A percentile compares a stretch with the other conserved stretches of the same genome.
phyloP scores from a whole-genome alignment of 2,888 invertebrate genomes.

The Xanthorhoe spadicearia region DNA sequence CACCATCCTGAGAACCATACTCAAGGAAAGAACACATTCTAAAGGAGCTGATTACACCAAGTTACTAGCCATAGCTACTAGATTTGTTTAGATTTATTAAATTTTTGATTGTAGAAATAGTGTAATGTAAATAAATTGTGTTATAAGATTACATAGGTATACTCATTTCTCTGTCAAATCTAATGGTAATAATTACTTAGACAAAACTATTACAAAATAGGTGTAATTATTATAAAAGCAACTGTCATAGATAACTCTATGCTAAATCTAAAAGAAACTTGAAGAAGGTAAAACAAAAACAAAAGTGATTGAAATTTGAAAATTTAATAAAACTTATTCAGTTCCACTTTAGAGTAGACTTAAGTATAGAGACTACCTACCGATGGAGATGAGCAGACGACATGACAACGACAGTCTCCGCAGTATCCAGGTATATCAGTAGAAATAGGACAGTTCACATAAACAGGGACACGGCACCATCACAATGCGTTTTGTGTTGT shows the following conservation, averaged over 20 bases:
- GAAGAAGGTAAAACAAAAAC: conserved; percentile 42
- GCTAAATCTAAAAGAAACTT: too few relatives aligned
- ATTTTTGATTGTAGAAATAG: conserved; percentile 39
- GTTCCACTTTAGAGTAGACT: conserved; percentile 75
- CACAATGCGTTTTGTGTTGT: conserved; percentile 10
- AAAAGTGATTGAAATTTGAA: conserved; percentile 72
- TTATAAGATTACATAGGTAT: conserved; percentile 1
- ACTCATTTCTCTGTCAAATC: not conserved
- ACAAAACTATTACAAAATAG: too few relatives aligned
- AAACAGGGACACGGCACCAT: conserved; percentile 10
- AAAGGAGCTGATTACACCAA: conserved; percentile 97
- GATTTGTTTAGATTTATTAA: conserved; percentile 89
- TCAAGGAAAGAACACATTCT: conserved; percentile 91
- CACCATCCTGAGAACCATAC: conserved; percentile 91
- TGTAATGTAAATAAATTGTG: conserved; percentile 54
- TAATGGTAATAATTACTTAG: not conserved
- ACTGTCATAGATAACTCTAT: too few relatives aligned
- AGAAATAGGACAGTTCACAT: conserved; percentile 34
- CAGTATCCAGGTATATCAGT: conserved; percentile 29
- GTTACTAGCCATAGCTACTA: conserved; percentile 94
- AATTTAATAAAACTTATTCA: conserved; percentile 82
- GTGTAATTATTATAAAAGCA: too few relatives aligned
- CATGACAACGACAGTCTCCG: conserved; percentile 45
- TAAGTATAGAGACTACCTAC: conserved; percentile 70
- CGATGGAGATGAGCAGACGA: conserved; percentile 67